Base-by-base conservation (phyloP, 2,797 vertebrate genomes). In the Naso thynnoides region DNA sequence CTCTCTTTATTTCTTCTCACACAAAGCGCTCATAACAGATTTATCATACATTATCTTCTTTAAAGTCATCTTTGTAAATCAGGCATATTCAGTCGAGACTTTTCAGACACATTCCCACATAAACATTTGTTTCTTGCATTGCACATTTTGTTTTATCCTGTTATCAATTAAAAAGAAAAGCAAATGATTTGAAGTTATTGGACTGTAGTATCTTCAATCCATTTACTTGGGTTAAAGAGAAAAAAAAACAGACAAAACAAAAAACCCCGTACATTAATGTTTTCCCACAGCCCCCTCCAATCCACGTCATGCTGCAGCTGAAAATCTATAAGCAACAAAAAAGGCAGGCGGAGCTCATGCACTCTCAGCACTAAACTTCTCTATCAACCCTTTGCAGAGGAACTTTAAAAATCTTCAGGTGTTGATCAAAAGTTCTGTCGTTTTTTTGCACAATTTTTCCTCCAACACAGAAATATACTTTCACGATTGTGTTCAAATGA, bases 1-100 rank as follows among this genome's bases (percentile, higher is more conserved):
- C 41, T 61, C 38, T 79, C 53, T 89, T 86, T 88, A 87, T 89
- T 86, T 69, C 23, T 48, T 54, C 16, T 82, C 70, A 69, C 24
- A 50, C 42, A 62, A 49, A 6, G 33, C 70, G 63, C 44, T 49
- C 50, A 52, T 19, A 44, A 23, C 70, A 62, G 58, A 74, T 63
- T 70, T 60, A 79, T 78, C 75, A 80, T 68, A 85, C 75, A 79
- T 64, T 39, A 53, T 81, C 64, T 70, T 68, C 33, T 73, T 48
- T 54, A 8, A 61, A 61, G 13, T 15, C 5, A 59, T 26, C 24
- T 21, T 19, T 54, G 59, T 53, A 23, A 31, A 68, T 68, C 26
- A 41, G 21, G 1, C 36, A 26, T 36, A 26, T 33, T 74, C 49
- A 67, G 15, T 75, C 56, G 58, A 49, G 2, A 52, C 31, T 45